phyloP scores from a whole-genome alignment of 35 echinoderm and acorn worm genomes.

The Acanthaster planci region DNA sequence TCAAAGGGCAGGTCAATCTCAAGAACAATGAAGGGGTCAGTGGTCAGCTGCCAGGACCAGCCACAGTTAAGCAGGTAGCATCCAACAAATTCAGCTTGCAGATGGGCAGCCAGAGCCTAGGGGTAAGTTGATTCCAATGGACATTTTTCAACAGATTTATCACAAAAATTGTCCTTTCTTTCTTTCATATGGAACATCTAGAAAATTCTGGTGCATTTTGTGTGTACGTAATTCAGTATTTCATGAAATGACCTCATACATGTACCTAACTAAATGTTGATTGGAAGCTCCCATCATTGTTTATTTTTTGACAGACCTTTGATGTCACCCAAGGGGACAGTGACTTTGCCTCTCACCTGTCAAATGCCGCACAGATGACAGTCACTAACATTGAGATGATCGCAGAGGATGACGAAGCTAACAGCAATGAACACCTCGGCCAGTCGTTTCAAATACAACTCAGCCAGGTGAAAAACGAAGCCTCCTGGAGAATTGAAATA shows the following conservation, averaged over 20 bases:
- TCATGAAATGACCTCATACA: too few species aligned
- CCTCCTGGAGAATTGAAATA: too few species aligned
- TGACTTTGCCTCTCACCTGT: constrained; percentile 73
- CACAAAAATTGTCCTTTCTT: too few species aligned
- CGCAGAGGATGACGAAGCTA: constrained; percentile 31
- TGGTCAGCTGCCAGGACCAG: constrained; percentile 17
- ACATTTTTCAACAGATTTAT: neutral
- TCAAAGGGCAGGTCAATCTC: constrained; percentile 63
- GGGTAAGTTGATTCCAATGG: constrained; percentile 23
- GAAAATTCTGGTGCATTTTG: too few species aligned
- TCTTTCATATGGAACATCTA: too few species aligned
- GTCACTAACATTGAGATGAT: constrained; percentile 86
- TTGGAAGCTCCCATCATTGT: too few species aligned
- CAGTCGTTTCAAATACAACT: constrained; percentile 33
- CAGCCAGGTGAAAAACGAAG: neutral
- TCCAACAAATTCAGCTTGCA: constrained; percentile 83
- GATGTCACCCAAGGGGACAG: constrained; percentile 50
- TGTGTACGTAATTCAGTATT: too few species aligned
- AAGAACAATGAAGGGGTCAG: neutral
- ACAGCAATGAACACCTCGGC: neutral
- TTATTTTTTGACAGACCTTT: constrained; percentile 66
- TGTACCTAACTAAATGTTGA: too few species aligned
- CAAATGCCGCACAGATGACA: constrained; percentile 70
- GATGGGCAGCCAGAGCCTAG: constrained; percentile 61
- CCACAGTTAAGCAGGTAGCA: constrained; percentile 75